Conservation (phyloP, 2,888 invertebrate species). For the Desoria tigrina region DNA sequence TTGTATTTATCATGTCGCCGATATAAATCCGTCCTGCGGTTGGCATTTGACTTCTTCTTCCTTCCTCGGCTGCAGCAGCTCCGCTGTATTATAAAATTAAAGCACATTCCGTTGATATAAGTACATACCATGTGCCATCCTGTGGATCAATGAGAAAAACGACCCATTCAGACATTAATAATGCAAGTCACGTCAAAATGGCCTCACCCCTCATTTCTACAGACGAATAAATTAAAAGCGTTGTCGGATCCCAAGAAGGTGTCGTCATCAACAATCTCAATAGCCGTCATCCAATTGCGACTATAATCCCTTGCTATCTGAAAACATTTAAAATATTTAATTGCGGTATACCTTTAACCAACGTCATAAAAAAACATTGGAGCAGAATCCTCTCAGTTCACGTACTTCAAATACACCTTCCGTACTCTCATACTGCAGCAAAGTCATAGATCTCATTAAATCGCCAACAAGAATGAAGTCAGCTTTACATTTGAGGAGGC, state of each 20-base stretch:
- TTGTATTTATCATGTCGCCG: conserved; percentile 96
- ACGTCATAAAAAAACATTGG: no score
- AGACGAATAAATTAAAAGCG: conserved; percentile 90
- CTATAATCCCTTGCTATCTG: conserved; percentile 89
- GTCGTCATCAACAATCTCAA: conserved; percentile 96
- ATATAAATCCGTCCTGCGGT: conserved; percentile 93
- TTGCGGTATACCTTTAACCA: no score
- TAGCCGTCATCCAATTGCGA: conserved; percentile 97
- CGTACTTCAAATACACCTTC: conserved; percentile 86
- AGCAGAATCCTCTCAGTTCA: no score
- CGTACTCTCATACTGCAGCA: conserved; percentile 93
- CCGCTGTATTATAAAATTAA: conserved; percentile 64
- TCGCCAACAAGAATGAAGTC: conserved; percentile 97
- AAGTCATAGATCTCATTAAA: conserved; percentile 92
- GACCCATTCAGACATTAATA: neutral
- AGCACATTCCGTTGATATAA: conserved; percentile 4
- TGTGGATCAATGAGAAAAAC: neutral
- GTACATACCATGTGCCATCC: neutral
- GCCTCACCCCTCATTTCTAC: conserved; percentile 87
- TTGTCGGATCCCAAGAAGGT: conserved; percentile 96
- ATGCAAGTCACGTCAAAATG: neutral
- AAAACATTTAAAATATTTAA: conserved; percentile 16
- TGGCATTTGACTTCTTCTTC: conserved; percentile 90
- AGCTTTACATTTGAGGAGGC: conserved; percentile 93
- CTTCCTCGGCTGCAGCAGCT: conserved; percentile 93